phyloP scores from a whole-genome alignment of 2,888 invertebrate species.

The Epinotia demarniana region DNA sequence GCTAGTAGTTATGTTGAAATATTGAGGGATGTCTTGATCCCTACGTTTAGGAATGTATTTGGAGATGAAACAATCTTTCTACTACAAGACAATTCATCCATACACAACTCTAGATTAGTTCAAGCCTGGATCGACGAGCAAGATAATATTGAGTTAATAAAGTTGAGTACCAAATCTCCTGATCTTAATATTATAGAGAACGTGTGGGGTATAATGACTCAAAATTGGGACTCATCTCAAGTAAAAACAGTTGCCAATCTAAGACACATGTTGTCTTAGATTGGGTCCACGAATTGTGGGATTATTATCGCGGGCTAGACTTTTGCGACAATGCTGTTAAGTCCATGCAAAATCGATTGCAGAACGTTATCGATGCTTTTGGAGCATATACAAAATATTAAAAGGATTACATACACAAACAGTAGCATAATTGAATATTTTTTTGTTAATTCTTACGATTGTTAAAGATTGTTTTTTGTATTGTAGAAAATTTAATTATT shows the following conservation, averaged over 20 bases:
- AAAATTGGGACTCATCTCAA: constrained; percentile 13
- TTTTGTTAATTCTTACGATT: too few species aligned
- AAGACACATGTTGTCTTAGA: too few species aligned
- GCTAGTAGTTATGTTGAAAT: constrained; percentile 1
- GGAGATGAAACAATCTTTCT: too few species aligned
- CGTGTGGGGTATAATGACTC: constrained; percentile 3
- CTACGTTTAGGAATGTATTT: too few species aligned
- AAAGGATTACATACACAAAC: too few species aligned
- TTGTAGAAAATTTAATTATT: too few species aligned
- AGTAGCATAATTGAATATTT: too few species aligned
- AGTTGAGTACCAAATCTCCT: constrained; percentile 7
- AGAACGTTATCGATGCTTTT: too few species aligned
- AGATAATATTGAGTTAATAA: constrained; percentile 11
- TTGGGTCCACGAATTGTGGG: constrained; percentile 9
- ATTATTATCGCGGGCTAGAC: constrained; percentile 4
- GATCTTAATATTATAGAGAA: not conserved
- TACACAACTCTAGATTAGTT: not conserved
- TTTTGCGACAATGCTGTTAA: not conserved
- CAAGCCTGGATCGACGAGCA: constrained; percentile 7
- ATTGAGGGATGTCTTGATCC: not conserved
- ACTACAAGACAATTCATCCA: too few species aligned
- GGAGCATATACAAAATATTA: too few species aligned
- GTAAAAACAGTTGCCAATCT: not conserved
- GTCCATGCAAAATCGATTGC: too few species aligned
- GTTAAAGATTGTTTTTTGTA: too few species aligned